A percentile compares a stretch with the other conserved stretches of the same genome.
Evolutionary conservation across 2,888 invertebrate genomes (phyloP).

Genomic region (Nomada fucata): DNA sequence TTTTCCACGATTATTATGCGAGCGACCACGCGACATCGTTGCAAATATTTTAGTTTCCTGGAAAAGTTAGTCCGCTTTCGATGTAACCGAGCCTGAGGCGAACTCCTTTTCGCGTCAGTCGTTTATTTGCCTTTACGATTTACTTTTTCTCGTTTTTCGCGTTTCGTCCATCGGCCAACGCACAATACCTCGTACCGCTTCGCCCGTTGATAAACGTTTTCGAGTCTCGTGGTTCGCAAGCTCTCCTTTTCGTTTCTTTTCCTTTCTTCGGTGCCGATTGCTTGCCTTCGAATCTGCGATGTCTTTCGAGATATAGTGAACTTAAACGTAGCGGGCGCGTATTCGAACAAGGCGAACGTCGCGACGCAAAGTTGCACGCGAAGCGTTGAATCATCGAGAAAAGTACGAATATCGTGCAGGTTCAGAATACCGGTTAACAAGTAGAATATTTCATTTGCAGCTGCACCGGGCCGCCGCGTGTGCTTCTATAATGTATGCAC

Average conservation of each 20-base stretch:
- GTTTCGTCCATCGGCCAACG: neutral
- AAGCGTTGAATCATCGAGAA: constrained; percentile 12
- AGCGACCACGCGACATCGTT: constrained; percentile 16
- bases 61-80: neutral
- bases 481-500: constrained; percentile 50
- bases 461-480: constrained; percentile 9
- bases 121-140: neutral
- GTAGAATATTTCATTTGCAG: constrained; percentile 35
- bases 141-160: neutral
- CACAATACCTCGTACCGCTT: neutral
- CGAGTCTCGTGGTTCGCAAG: neutral
- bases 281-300: neutral
- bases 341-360: neutral
- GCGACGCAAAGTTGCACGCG: neutral
- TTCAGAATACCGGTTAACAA: neutral
- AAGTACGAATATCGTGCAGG: constrained; percentile 7
- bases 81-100: neutral
- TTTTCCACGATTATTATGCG: constrained; percentile 51
- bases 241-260: too few relatives aligned
- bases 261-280: neutral
- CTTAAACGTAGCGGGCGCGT: neutral
- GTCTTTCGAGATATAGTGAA: neutral
- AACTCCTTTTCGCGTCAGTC: neutral
- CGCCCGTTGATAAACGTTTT: neutral
- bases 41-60: constrained; percentile 10